Conservation (phyloP, 2,797 vertebrate genomes). For the Sarcophilus harrisii region DNA sequence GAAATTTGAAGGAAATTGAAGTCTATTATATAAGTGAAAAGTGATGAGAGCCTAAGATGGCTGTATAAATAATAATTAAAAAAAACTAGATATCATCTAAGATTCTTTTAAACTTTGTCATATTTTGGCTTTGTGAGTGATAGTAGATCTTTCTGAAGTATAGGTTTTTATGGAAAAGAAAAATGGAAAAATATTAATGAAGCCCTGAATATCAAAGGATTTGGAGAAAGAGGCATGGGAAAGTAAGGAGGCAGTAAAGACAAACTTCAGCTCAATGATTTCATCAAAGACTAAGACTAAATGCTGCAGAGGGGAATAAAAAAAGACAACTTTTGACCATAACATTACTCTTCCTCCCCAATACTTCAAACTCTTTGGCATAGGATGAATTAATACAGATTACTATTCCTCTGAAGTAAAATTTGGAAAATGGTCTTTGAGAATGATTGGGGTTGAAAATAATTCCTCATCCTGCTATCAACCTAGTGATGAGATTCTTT, state of each 20-base stretch:
- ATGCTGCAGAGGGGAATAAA: background rate
- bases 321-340: background rate
- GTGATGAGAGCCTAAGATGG: background rate
- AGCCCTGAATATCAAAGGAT: background rate
- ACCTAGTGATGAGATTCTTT: background rate
- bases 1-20: background rate
- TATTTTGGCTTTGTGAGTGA: background rate
- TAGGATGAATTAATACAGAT: background rate
- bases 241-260: background rate
- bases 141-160: background rate
- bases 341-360: background rate
- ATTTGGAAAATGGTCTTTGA: too few relatives aligned
- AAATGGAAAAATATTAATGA: background rate
- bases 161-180: background rate
- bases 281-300: background rate
- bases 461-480: background rate
- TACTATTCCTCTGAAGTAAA: background rate
- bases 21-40: background rate
- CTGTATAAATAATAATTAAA: background rate
- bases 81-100: background rate
- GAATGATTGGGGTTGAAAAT: too few relatives aligned
- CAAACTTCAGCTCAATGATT: background rate
- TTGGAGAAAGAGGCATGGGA: background rate
- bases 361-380: background rate
- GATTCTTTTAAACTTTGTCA: background rate